phyloP scores from a whole-genome alignment of 2,888 invertebrate genomes.

The Augiades crinisus region DNA sequence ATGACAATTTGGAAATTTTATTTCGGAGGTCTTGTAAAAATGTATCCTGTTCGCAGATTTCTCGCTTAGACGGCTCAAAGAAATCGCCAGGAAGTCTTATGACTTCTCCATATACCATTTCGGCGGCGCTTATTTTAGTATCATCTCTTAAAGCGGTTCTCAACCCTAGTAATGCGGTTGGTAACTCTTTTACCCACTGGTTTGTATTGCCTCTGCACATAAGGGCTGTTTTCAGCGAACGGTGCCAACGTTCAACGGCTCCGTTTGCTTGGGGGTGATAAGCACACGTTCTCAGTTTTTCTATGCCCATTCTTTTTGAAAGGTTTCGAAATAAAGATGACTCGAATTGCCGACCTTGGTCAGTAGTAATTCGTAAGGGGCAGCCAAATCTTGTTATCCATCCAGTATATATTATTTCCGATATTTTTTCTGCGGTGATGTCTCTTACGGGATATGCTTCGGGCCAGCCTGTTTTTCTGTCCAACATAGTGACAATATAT shows the following conservation, averaged over 20 bases:
- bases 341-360: slow-evolving; percentile 2
- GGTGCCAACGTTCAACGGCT: slow-evolving; percentile 9
- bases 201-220: slow-evolving; percentile 10
- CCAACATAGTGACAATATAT: slow-evolving; percentile 41
- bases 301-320: slow-evolving; percentile 11
- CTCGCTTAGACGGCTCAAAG: background rate
- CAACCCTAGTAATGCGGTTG: slow-evolving; percentile 9
- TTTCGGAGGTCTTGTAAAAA: slow-evolving; percentile 3
- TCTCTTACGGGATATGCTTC: slow-evolving; percentile 12
- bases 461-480: slow-evolving; percentile 25
- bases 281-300: slow-evolving; percentile 4
- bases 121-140: slow-evolving; percentile 3
- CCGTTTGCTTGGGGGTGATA: slow-evolving; percentile 19
- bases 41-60: background rate
- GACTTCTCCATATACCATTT: slow-evolving; percentile 18
- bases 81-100: slow-evolving; percentile 12
- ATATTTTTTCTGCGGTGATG: slow-evolving; percentile 9
- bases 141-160: slow-evolving; percentile 12
- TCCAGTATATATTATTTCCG: slow-evolving; percentile 8
- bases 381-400: slow-evolving; percentile 19
- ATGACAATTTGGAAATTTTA: slow-evolving; percentile 12
- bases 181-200: slow-evolving; percentile 1
- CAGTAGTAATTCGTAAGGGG: background rate
- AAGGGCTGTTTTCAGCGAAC: slow-evolving; percentile 3
- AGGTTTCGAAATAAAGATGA: background rate